Percentiles rank a stretch among this genome's conserved stretches.
Evolutionary conservation across 2,113 vertebrate species (phyloP).

Genomic region (Tichodroma muraria): DNA sequence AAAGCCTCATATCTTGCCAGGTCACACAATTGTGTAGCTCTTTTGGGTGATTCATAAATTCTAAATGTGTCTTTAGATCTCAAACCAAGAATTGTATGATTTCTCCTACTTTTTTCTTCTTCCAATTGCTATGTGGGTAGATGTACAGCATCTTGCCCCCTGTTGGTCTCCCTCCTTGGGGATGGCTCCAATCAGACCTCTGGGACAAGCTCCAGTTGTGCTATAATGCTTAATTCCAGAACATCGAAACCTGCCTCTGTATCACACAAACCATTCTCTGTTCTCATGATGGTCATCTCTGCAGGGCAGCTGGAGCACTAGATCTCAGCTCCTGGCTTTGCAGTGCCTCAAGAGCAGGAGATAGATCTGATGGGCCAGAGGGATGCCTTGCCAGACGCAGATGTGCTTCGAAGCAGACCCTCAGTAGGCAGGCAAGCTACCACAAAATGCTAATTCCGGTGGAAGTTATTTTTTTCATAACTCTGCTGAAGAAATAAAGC

Average conservation of each 20-base stretch:
- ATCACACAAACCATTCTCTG: neutral
- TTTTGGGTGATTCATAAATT: neutral
- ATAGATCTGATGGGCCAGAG: neutral
- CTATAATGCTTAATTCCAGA: neutral
- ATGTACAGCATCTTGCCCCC: neutral
- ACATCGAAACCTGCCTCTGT: neutral
- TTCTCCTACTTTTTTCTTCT: neutral
- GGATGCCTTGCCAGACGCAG: neutral
- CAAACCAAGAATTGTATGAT: neutral
- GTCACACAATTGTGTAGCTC: neutral
- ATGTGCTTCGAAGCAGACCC: neutral
- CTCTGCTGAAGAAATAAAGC: constrained; percentile 1
- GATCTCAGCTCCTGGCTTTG: neutral
- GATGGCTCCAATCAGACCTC: neutral
- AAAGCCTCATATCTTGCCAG: neutral
- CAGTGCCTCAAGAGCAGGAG: neutral
- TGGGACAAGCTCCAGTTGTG: neutral
- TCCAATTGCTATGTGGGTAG: neutral
- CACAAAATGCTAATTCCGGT: neutral
- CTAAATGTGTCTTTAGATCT: neutral
- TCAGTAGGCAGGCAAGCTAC: neutral
- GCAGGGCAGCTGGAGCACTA: neutral
- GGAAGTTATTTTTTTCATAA: neutral
- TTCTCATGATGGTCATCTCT: neutral
- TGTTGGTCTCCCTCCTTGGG: neutral